Conservation (phyloP, 2,888 invertebrate genomes). For the Sphinx pinastri region DNA sequence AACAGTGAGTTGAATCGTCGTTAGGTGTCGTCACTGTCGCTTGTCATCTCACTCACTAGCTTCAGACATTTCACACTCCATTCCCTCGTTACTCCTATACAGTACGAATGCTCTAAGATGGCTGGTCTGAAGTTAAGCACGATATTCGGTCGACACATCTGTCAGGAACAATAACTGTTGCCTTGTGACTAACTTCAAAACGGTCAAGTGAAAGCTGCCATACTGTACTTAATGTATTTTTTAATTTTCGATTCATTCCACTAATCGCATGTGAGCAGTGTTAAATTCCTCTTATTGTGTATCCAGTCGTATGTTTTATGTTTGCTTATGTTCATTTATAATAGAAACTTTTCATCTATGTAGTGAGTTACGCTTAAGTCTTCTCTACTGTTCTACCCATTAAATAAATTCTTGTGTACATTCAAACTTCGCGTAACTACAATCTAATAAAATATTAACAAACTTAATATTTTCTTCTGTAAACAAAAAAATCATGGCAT, state of each 20-base stretch:
- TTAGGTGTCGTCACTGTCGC: slow-evolving; percentile 61
- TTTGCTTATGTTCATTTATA: slow-evolving; percentile 5
- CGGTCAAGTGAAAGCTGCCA: too few relatives aligned
- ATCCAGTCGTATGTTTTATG: slow-evolving; percentile 1
- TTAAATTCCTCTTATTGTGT: background rate
- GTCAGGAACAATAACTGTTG: too few relatives aligned
- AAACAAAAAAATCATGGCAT: too few relatives aligned
- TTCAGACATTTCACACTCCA: slow-evolving; percentile 1
- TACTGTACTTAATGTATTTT: background rate
- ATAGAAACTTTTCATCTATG: background rate
- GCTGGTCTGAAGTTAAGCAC: too few relatives aligned
- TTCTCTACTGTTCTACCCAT: background rate
- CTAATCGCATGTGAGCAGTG: slow-evolving; percentile 24
- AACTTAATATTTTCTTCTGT: background rate
- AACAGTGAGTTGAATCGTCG: slow-evolving; percentile 87
- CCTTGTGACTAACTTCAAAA: too few relatives aligned
- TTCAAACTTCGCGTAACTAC: background rate
- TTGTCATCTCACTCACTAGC: slow-evolving; percentile 40
- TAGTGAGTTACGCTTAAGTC: background rate
- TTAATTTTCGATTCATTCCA: slow-evolving; percentile 19
- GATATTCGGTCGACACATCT: too few relatives aligned
- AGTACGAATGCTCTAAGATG: background rate
- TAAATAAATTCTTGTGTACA: background rate
- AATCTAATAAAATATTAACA: background rate
- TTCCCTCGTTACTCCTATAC: slow-evolving; percentile 3